Base-by-base conservation (phyloP, 2,797 vertebrate genomes). In the Hylomyscus alleni region DNA sequence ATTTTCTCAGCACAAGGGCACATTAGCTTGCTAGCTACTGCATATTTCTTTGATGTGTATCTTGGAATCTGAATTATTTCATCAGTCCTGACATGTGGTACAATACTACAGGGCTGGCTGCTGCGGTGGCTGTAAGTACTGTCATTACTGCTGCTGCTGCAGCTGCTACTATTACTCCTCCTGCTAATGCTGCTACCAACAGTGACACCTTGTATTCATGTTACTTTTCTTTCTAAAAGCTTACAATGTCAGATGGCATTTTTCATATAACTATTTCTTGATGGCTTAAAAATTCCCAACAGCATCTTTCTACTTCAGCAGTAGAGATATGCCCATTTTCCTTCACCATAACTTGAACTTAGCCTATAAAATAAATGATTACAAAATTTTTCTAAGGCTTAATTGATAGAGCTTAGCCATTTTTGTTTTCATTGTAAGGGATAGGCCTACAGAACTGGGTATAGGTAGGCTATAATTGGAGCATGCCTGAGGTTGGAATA, bases 181-280 rank as follows among this genome's bases (percentile, higher is more conserved):
- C 24, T 56, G 65, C 34, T 20, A 6, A 44, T 44, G 81, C 24
- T n/a, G 73, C n/a, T 37, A 67, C 34, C 31, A 92, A 75, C 40
- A 95, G 50, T 54, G 44, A 22, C 14, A 69, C 26, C 67, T 81
- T 89, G 60, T 60, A 93, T 90, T 95, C 22, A 88, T 50, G 52
- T 44, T 95, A 85, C 67, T 95, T 86, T 92, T 58, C 60, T 93
- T 94, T 75, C 50, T 17, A 58, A 85, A 96, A 86, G 14, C 88
- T 92, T 56, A 60, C 31, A 85, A 62, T 75, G 73, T 8, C 60
- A 90, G 82, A 88, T 97, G 34, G 65, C 12, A 81, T 60, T 54
- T 94, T 94, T 93, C 40, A 77, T 31, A 56, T 90, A 93, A 84
- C 72, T 86, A 93, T 89, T 62, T 83, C 69, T 56, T 90, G 9